Evolutionary conservation across 1,140 invertebrate species (phyloP).

Genomic region (Ostrea denselamellosa): DNA sequence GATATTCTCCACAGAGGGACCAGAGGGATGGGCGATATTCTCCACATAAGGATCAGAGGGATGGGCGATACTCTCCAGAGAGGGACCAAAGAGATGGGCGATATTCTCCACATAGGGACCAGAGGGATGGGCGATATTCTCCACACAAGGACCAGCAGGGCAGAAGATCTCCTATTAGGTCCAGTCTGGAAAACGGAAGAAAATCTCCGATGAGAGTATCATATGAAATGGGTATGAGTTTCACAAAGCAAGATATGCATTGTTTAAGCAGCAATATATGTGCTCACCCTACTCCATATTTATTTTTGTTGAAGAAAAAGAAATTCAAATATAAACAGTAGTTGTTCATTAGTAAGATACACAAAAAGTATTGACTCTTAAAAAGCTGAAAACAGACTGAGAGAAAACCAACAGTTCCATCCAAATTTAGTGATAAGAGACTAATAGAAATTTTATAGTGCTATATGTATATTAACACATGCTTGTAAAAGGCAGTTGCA

Average conservation of each 20-base stretch:
- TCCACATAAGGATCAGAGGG: not conserved
- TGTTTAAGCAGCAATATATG: not conserved
- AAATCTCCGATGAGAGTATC: slow-evolving; percentile 29
- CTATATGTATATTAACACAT: too few relatives aligned
- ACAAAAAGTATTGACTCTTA: not conserved
- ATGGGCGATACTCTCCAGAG: slow-evolving; percentile 11
- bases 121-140: not conserved
- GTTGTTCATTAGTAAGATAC: too few relatives aligned
- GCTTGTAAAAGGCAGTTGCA: too few relatives aligned
- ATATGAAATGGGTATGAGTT: slow-evolving; percentile 25
- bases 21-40: not conserved
- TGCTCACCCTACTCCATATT: too few relatives aligned
- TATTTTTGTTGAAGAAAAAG: not conserved
- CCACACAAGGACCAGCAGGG: not conserved
- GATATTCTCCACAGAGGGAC: not conserved
- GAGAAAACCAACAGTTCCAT: too few relatives aligned
- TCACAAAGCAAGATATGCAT: not conserved
- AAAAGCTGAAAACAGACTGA: not conserved
- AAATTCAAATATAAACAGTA: too few relatives aligned
- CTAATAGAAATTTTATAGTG: too few relatives aligned
- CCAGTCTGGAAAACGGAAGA: slow-evolving; percentile 53
- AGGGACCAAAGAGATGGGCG: not conserved
- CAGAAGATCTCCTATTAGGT: not conserved
- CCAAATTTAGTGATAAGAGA: too few relatives aligned
- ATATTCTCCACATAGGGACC: not conserved